Evolutionary conservation across 2,113 vertebrate genomes (phyloP), one percentile per base, ranked within the genome.

Genomic region (Monopterus albus): DNA sequence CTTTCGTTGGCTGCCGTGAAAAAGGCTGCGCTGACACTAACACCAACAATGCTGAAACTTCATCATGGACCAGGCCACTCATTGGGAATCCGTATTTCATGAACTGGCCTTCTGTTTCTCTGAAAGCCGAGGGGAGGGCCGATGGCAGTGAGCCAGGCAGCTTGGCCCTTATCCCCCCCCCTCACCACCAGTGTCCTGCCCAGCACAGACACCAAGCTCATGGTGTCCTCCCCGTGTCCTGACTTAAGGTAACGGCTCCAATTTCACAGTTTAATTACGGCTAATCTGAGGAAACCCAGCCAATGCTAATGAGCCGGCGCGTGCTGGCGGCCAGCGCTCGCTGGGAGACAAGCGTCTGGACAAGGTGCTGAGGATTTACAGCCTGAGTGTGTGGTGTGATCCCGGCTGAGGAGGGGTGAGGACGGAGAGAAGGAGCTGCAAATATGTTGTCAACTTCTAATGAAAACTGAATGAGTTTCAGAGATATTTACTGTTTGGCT

Each of bases 241-340:
- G 91, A 93, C 92, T 93, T 90, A 87, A 94, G 92, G 94, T 93
- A 89, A 93, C 93, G 69, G 92, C 88, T 94, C 93, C 91, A 94
- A 95, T 96, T 96, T 96, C 95, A 96, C 95, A 95, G 93, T 96
- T 96, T 96, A 97, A 96, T 96, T 95, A 94, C 86, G 86, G 93
- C 95, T 96, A 95, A 96, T 96, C 92, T 92, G 92, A 93, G 91
- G 93, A 91, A 94, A 89, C 83, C 42, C 87, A 92, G 93, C 92
- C 94, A 94, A 92, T 91, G 93, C 93, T 94, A 95, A 95, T 93
- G 94, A 95, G 93, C 90, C 66, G 83, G 85, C 83, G 79, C 36
- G 51, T 78, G 71, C 75, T 42, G 66, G 62, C 15, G 40, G 65
- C 65, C 72, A 88, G 75, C 79, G 78, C 88, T 86, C 91, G 80